Evolutionary conservation across 2,797 vertebrate species (phyloP).

Genomic region (Arrhamphus sclerolepis): DNA sequence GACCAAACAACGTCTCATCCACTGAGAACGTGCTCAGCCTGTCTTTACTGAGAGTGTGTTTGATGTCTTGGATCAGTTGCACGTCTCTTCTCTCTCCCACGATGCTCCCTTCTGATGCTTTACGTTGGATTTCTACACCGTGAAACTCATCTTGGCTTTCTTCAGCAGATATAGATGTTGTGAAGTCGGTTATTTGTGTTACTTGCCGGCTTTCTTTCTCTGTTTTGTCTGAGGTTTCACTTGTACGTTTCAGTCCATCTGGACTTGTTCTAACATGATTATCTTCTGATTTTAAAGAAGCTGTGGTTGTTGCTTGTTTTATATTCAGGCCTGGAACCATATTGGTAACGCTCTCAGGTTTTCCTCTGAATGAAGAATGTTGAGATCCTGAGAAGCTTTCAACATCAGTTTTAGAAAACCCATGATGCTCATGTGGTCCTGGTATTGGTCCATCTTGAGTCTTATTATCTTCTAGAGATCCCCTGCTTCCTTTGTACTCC

Average conservation of each 20-base stretch:
- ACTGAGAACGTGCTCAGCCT: slow-evolving; percentile 62
- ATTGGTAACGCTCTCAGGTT: slow-evolving; percentile 9
- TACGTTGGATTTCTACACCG: slow-evolving; percentile 15
- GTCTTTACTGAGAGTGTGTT: slow-evolving; percentile 63
- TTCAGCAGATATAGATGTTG: slow-evolving; percentile 44
- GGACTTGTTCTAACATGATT: slow-evolving; percentile 1
- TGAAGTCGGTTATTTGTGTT: slow-evolving; percentile 55
- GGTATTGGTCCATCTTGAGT: slow-evolving; percentile 5
- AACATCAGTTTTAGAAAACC: slow-evolving; percentile 40
- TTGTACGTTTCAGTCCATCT: background rate
- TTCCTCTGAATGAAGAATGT: slow-evolving; percentile 18
- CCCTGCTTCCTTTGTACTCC: slow-evolving; percentile 18
- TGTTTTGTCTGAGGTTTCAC: slow-evolving; percentile 5
- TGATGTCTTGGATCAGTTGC: slow-evolving; percentile 53
- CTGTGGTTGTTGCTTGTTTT: slow-evolving; percentile 19
- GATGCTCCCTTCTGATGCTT: slow-evolving; percentile 23
- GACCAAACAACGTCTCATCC: slow-evolving; percentile 65
- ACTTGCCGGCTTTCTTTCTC: slow-evolving; percentile 38
- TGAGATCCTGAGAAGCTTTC: slow-evolving; percentile 40
- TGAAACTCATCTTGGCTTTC: slow-evolving; percentile 46
- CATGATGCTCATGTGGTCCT: slow-evolving; percentile 15
- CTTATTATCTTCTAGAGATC: slow-evolving; percentile 11
- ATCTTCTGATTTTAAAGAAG: slow-evolving; percentile 21
- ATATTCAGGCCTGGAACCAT: background rate
- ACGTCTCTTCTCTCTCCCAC: slow-evolving; percentile 20